These are phyloP conservation scores for Colaptes auratus DNA, from an alignment of 2,113 vertebrate species.

Conservation along the genomic window DNA sequence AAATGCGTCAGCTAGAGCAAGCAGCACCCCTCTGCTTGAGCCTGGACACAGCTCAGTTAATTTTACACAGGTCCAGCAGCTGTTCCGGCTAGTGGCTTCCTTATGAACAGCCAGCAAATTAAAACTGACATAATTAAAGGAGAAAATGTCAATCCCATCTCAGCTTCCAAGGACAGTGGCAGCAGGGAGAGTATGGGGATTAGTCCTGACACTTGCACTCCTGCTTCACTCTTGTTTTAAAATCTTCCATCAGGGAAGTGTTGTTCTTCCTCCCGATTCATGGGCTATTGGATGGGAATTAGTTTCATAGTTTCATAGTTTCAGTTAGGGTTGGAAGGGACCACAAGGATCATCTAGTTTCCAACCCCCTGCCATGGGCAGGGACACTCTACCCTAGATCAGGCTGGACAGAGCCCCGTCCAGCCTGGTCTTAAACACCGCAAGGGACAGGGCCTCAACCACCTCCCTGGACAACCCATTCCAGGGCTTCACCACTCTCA, in stretches of 20 bases:
- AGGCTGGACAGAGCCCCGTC: no score
- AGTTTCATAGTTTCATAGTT: no score
- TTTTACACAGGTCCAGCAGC: constrained; percentile 3
- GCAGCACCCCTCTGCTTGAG: neutral
- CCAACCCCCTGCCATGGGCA: no score
- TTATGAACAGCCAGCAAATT: neutral
- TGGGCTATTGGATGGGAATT: neutral
- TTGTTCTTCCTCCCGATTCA: no score
- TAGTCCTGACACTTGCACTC: neutral
- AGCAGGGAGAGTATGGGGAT: neutral
- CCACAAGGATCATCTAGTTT: no score
- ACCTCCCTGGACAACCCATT: no score
- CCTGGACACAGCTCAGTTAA: neutral
- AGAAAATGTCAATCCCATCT: neutral
- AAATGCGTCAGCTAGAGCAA: neutral
- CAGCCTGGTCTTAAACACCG: no score
- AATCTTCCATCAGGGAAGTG: neutral
- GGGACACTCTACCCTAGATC: no score
- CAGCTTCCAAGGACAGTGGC: neutral
- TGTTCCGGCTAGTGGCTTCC: neutral
- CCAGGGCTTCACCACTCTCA: no score
- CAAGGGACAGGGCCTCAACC: no score
- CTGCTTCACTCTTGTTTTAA: neutral
- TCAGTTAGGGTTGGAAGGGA: no score
- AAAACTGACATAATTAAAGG: neutral